These are phyloP conservation scores for Monochamus saltuarius DNA, from an alignment of 1,140 invertebrate species.

Conservation along the genomic window DNA sequence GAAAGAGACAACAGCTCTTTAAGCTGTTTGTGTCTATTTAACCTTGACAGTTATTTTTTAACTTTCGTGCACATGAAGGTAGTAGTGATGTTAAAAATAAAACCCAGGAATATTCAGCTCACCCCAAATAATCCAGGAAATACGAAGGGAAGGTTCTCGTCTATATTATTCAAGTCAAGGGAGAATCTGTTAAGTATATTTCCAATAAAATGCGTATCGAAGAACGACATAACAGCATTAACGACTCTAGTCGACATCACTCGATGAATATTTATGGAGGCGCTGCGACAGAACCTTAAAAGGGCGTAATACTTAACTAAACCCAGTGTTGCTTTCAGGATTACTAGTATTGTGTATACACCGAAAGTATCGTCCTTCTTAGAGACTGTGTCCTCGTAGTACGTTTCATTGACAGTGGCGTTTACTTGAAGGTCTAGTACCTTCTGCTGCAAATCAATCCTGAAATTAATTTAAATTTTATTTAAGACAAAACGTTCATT, in stretches of 20 bases:
- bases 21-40: no score
- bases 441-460: slow-evolving; percentile 21
- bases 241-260: slow-evolving; percentile 64
- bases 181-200: slow-evolving; percentile 65
- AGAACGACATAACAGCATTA: slow-evolving; percentile 65
- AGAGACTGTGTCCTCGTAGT: neutral
- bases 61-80: no score
- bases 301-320: slow-evolving; percentile 48
- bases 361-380: slow-evolving; percentile 16
- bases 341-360: slow-evolving; percentile 25
- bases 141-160: slow-evolving; percentile 62
- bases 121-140: slow-evolving; percentile 6
- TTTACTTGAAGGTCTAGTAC: slow-evolving; percentile 6
- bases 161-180: slow-evolving; percentile 64
- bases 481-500: neutral
- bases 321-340: neutral
- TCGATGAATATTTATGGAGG: slow-evolving; percentile 67
- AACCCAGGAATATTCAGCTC: neutral
- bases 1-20: neutral
- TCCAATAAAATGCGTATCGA: slow-evolving; percentile 58
- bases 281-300: slow-evolving; percentile 59
- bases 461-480: neutral
- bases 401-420: neutral
- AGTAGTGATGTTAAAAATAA: neutral
- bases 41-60: no score